phyloP scores from a whole-genome alignment of 1,140 invertebrate genomes.

The Drosophila subpulchrella region DNA sequence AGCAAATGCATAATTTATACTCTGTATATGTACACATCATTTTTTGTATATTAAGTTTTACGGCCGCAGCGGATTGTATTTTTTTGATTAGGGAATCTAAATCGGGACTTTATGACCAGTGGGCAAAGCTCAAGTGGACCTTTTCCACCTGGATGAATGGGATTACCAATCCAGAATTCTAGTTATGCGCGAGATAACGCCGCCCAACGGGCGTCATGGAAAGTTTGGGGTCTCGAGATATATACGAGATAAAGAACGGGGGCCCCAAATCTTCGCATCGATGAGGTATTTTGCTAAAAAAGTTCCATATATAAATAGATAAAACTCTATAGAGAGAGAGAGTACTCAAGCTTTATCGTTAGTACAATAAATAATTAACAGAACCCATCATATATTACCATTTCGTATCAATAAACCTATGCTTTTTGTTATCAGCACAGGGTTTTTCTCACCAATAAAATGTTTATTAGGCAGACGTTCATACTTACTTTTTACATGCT shows the following conservation, averaged over 20 bases:
- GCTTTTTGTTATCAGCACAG: not conserved
- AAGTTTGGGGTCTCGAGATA: slow-evolving; percentile 19
- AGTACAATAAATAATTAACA: not conserved
- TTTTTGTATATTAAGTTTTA: slow-evolving; percentile 32
- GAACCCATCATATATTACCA: not conserved
- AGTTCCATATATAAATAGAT: not conserved
- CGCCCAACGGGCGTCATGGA: slow-evolving; percentile 36
- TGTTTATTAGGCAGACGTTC: not conserved
- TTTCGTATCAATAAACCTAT: not conserved
- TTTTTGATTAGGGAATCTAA: slow-evolving; percentile 27
- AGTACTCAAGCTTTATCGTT: not conserved
- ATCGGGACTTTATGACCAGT: slow-evolving; percentile 33
- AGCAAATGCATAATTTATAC: slow-evolving; percentile 40
- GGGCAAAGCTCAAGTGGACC: slow-evolving; percentile 48
- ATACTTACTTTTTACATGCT: not conserved
- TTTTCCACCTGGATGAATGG: slow-evolving; percentile 21
- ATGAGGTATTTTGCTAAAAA: not conserved
- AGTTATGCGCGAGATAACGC: slow-evolving; percentile 32
- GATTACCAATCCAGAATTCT: slow-evolving; percentile 6
- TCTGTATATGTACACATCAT: slow-evolving; percentile 8
- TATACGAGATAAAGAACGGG: slow-evolving; percentile 8
- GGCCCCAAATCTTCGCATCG: slow-evolving; percentile 4
- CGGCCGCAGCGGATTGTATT: slow-evolving; percentile 1
- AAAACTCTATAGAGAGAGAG: not conserved
- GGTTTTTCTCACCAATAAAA: not conserved